Conservation (phyloP, 2,113 vertebrate species). For the Geococcyx californianus region DNA sequence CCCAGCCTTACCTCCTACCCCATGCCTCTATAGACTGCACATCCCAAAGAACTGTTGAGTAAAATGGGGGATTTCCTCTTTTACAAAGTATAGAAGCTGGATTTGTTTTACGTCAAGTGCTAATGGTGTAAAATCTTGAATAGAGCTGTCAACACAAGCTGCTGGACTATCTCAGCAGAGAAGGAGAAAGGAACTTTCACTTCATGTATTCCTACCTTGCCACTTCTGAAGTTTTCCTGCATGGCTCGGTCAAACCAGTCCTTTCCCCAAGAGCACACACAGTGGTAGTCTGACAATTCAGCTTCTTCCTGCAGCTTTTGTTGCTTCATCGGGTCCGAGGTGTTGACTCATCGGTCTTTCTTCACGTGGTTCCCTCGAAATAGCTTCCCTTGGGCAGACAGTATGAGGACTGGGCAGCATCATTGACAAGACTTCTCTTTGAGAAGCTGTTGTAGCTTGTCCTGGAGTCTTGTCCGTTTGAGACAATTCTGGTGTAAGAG, state of each 20-base stretch:
- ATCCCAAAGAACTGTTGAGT: background rate
- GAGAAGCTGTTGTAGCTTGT: background rate
- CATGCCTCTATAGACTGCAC: background rate
- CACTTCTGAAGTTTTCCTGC: background rate
- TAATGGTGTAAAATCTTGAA: background rate
- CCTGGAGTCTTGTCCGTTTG: fast-evolving
- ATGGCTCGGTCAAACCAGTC: background rate
- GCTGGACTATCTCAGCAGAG: background rate
- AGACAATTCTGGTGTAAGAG: background rate
- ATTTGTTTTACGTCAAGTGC: background rate
- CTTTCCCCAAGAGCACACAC: background rate
- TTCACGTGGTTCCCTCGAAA: conserved; percentile 36
- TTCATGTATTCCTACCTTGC: background rate
- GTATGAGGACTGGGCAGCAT: background rate
- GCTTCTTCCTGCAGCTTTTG: conserved; percentile 12
- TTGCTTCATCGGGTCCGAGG: background rate
- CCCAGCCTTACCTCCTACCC: background rate
- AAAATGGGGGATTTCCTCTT: background rate
- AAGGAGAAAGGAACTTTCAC: background rate
- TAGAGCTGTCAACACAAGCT: background rate
- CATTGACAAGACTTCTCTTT: background rate
- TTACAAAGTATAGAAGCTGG: background rate
- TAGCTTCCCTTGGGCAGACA: conserved; percentile 11
- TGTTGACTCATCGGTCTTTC: conserved; percentile 31
- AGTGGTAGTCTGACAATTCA: background rate